These are phyloP conservation scores for Anagyrus pseudococci DNA, from an alignment of 2,888 invertebrate species.

Conservation along the genomic window DNA sequence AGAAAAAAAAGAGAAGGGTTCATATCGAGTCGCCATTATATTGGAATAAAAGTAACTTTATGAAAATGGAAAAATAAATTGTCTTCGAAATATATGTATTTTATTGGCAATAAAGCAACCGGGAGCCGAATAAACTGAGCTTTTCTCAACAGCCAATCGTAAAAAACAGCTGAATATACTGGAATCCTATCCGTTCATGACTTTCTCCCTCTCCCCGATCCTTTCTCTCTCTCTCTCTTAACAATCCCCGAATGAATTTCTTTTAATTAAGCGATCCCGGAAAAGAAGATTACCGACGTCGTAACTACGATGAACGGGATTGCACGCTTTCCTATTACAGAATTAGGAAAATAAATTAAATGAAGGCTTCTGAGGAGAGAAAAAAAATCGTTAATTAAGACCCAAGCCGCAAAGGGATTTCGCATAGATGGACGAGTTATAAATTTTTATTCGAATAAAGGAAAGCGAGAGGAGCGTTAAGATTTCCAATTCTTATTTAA, in stretches of 20 bases:
- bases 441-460: slow-evolving; percentile 27
- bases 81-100: neutral
- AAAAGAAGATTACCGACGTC: slow-evolving; percentile 46
- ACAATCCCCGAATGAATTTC: slow-evolving; percentile 47
- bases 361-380: slow-evolving; percentile 16
- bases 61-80: neutral
- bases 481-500: slow-evolving; percentile 7
- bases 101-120: too few species aligned
- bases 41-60: too few species aligned
- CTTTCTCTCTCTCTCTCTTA: neutral
- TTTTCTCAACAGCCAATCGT: slow-evolving; percentile 14
- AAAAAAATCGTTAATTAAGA: slow-evolving; percentile 37
- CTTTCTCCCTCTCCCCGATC: slow-evolving; percentile 2
- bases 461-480: neutral
- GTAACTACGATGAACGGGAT: slow-evolving; percentile 43
- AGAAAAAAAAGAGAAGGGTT: neutral
- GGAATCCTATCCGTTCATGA: slow-evolving; percentile 42
- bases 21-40: too few species aligned
- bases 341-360: slow-evolving; percentile 39
- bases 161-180: slow-evolving; percentile 29
- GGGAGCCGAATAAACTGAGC: slow-evolving; percentile 1
- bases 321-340: slow-evolving; percentile 34
- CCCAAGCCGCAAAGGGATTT: slow-evolving; percentile 28
- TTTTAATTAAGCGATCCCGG: slow-evolving; percentile 47
- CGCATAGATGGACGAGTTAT: slow-evolving; percentile 19